Conservation (phyloP, 2,797 vertebrate species). For the Acrossocheilus wenchowensis region DNA sequence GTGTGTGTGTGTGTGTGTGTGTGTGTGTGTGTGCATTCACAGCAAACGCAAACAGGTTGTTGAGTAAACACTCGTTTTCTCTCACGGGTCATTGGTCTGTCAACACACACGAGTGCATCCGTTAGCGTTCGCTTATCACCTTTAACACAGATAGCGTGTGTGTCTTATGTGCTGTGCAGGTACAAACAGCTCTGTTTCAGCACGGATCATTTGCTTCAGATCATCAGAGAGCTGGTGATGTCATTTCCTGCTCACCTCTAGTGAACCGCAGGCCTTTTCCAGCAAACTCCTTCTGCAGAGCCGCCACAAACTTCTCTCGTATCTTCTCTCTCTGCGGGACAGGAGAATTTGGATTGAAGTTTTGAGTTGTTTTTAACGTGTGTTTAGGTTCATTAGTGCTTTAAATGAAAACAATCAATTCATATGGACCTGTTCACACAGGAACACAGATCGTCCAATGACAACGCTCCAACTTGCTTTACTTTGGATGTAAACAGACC, state of each 20-base stretch:
- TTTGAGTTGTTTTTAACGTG: neutral
- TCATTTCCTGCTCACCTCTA: slow-evolving; percentile 77
- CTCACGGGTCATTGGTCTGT: neutral
- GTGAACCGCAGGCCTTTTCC: slow-evolving; percentile 95
- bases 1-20: neutral
- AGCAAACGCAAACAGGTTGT: neutral
- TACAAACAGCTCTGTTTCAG: neutral
- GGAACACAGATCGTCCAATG: neutral
- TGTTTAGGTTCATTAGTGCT: neutral
- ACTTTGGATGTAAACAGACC: neutral
- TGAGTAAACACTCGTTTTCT: slow-evolving; percentile 15
- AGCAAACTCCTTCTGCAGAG: slow-evolving; percentile 92
- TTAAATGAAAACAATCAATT: neutral
- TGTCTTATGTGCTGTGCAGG: neutral
- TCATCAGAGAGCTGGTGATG: neutral
- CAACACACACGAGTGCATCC: neutral
- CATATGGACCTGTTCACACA: neutral
- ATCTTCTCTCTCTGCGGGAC: slow-evolving; percentile 90
- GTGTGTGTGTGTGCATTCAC: neutral
- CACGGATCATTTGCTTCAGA: neutral
- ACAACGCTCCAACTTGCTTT: neutral
- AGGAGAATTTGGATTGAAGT: neutral
- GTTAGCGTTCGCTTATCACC: neutral
- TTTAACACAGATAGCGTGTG: slow-evolving; percentile 5
- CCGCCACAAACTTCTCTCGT: slow-evolving; percentile 94